phyloP scores from a whole-genome alignment of 1,140 invertebrate species.

The Drosophila bipectinata region DNA sequence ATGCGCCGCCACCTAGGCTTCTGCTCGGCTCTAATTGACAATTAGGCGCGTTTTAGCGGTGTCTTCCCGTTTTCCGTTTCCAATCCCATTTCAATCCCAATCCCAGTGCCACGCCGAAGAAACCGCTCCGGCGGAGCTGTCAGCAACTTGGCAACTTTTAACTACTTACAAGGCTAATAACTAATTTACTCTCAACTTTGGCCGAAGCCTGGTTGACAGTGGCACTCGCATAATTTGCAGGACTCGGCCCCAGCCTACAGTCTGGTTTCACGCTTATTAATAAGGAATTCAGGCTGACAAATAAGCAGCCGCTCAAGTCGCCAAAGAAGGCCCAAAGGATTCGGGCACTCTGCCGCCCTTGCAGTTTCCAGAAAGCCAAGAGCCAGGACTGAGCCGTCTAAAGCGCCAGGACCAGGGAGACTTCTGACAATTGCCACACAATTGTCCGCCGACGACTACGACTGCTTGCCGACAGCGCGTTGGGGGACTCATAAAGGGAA shows the following conservation, averaged over 20 bases:
- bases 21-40: conserved; percentile 81
- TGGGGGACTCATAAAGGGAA: conserved; percentile 73
- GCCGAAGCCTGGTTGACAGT: conserved; percentile 26
- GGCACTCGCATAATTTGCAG: conserved; percentile 14
- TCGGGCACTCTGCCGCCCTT: conserved; percentile 32
- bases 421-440: conserved; percentile 81
- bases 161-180: conserved; percentile 81
- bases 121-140: conserved; percentile 17
- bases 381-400: conserved; percentile 13
- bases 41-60: conserved; percentile 80
- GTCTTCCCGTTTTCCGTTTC: conserved; percentile 35
- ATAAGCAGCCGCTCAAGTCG: conserved; percentile 65
- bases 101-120: conserved; percentile 4
- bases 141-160: conserved; percentile 47
- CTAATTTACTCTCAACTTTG: conserved; percentile 74
- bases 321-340: conserved; percentile 72
- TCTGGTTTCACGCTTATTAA: conserved; percentile 75
- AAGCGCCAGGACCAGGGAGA: conserved; percentile 54
- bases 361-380: conserved; percentile 30
- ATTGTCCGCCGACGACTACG: conserved; percentile 62
- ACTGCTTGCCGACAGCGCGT: conserved; percentile 39
- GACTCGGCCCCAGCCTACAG: conserved; percentile 65
- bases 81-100: conserved; percentile 9
- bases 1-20: conserved; percentile 73
- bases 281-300: conserved; percentile 63